A percentile compares a stretch with the other conserved stretches of the same genome.
Conservation (phyloP, 2,888 invertebrate species). For the Mimachlamys varia region DNA sequence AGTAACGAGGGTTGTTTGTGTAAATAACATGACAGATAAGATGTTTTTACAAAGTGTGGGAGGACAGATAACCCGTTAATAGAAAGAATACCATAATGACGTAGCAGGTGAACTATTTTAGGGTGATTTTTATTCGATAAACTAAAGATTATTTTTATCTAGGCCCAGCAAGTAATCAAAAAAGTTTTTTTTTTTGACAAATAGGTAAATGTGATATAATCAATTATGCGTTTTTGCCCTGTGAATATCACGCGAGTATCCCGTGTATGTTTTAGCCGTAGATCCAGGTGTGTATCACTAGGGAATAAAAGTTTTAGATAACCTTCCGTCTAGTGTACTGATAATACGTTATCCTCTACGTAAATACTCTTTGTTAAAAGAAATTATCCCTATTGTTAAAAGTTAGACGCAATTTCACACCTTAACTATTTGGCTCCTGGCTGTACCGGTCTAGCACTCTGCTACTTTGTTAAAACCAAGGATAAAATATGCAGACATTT, state of each 20-base stretch:
- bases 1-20: background rate
- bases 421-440: background rate
- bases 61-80: background rate
- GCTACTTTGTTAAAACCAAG: background rate
- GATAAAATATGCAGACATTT: conserved; percentile 22
- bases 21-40: background rate
- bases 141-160: too few species aligned
- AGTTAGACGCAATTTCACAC: conserved; percentile 34
- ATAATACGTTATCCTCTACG: background rate
- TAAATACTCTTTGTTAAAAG: background rate
- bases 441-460: background rate
- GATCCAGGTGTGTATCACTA: background rate
- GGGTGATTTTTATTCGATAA: too few species aligned
- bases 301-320: background rate
- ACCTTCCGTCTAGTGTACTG: background rate
- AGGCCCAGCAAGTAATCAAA: too few species aligned
- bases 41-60: background rate
- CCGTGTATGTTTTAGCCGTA: too few species aligned
- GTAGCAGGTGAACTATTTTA: too few species aligned
- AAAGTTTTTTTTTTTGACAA: too few species aligned
- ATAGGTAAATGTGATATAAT: too few species aligned
- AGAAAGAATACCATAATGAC: too few species aligned
- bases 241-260: background rate
- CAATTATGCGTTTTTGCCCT: too few species aligned
- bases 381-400: conserved; percentile 6